Base-by-base conservation (phyloP, 2,113 vertebrate species). In the Epinephelus cyanopodus region DNA sequence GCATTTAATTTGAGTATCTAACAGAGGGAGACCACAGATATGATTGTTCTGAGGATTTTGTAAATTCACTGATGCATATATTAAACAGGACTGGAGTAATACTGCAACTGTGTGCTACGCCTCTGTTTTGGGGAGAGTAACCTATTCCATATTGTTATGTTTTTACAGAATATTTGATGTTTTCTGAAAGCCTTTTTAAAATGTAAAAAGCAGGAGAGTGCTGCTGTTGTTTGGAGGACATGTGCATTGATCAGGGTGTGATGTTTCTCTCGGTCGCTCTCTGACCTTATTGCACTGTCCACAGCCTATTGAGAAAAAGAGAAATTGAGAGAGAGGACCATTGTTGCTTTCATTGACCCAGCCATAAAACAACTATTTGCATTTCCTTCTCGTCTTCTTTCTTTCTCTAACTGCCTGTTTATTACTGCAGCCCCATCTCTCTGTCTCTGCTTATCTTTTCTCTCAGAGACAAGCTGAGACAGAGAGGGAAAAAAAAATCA, bases 321-420 rank as follows among this genome's bases (percentile, higher is more conserved):
- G 33, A 57, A 68, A 80, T 67, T 17, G 53, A 64, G 50, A 56
- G 42, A 57, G 47, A 29, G 13, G 1, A 15, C 48, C 60, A 72
- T 88, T 90, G 83, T 80, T 88, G 33, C 74, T 71, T 48, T 79
- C 69, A 90, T 77, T 79, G 84, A 90, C 61, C 58, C 1, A 11
- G 54, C 70, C 65, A 77, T 87, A 83, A 90, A 89, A 71, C 70
- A 81, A 66, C 60, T 71, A 27, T 81, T 85, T 89, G 69, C 73
- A 79, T 89, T 86, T 83, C 52, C 77, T 62, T 69, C 60, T 25
- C n/a, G n/a, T 52, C 29, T 47, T 57, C 56, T 53, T 47, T 39
- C 52, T 65, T 57, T 80, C 74, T 85, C 42, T 66, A 75, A 82
- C 72, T 53, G 74, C 60, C 54, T 74, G 57, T 61, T 88, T 85